Conservation (phyloP, 2,113 vertebrate genomes). For the Holacanthus passer region DNA sequence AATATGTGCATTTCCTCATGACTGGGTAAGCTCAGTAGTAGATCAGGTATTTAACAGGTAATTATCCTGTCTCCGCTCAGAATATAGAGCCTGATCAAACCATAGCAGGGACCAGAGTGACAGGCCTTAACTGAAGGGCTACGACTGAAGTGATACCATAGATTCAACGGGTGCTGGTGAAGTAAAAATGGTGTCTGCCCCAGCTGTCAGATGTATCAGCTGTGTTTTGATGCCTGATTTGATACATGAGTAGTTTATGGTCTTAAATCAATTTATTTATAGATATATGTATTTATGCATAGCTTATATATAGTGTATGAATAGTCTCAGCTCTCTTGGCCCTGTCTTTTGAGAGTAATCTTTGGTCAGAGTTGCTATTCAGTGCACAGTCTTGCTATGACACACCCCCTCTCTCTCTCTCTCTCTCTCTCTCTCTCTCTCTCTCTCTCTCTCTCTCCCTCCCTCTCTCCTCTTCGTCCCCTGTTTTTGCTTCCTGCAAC, state of each 20-base stretch:
- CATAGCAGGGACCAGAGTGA: neutral
- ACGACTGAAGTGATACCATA: neutral
- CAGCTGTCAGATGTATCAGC: conserved; percentile 16
- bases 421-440: conserved; percentile 11
- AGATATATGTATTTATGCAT: conserved; percentile 19
- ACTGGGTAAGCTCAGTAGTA: neutral
- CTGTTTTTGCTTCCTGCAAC: conserved; percentile 51
- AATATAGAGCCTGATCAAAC: neutral
- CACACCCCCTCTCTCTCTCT: conserved; percentile 12
- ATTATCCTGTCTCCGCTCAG: neutral
- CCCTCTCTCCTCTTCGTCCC: neutral
- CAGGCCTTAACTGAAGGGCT: neutral
- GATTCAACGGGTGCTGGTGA: neutral
- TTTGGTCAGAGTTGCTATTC: conserved; percentile 42
- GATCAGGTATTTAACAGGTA: neutral
- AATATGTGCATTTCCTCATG: conserved; percentile 7
- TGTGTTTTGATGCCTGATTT: conserved; percentile 11
- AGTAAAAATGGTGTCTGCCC: conserved; percentile 8
- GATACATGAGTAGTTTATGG: conserved; percentile 37
- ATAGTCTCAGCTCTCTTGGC: conserved; percentile 8
- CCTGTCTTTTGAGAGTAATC: conserved; percentile 33
- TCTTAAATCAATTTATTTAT: conserved; percentile 20
- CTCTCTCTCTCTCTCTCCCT: neutral
- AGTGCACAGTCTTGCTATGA: conserved; percentile 22
- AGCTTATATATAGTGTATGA: neutral